Percentiles rank a stretch among this genome's conserved stretches.
Evolutionary conservation across 92 coral and sea anemone species (phyloP).

Genomic region (Phenganax stokvisi): DNA sequence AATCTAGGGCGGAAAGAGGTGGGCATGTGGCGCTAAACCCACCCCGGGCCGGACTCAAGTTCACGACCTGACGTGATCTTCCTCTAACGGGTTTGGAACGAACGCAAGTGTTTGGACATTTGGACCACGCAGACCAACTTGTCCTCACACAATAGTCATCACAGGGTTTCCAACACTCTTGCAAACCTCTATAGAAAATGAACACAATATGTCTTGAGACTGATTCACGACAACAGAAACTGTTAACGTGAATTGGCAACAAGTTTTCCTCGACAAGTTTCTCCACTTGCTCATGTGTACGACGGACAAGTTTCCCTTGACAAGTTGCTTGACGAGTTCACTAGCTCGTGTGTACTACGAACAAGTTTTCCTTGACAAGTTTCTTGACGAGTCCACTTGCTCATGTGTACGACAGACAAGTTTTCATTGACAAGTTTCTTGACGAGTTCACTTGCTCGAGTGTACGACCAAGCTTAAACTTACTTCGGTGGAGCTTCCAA

Average conservation of each 20-base stretch:
- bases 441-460: no score
- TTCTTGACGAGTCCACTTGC: no score
- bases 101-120: constrained; percentile 17
- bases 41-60: constrained; percentile 33
- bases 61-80: constrained; percentile 22
- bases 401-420: no score
- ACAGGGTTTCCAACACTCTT: constrained; percentile 32
- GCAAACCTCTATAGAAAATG: not conserved
- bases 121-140: constrained; percentile 26
- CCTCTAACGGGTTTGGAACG: not conserved
- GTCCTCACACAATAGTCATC: constrained; percentile 15
- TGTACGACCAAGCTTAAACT: not conserved
- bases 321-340: no score
- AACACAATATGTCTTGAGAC: not conserved
- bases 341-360: no score
- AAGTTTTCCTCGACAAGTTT: not conserved
- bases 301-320: no score
- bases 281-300: no score
- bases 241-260: not conserved
- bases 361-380: no score
- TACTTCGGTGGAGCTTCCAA: constrained; percentile 17
- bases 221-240: not conserved
- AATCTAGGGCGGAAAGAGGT: constrained; percentile 16
- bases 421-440: no score
- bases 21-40: constrained; percentile 32